Conservation (phyloP, 2,113 vertebrate species). For the Glaucidium brasilianum region DNA sequence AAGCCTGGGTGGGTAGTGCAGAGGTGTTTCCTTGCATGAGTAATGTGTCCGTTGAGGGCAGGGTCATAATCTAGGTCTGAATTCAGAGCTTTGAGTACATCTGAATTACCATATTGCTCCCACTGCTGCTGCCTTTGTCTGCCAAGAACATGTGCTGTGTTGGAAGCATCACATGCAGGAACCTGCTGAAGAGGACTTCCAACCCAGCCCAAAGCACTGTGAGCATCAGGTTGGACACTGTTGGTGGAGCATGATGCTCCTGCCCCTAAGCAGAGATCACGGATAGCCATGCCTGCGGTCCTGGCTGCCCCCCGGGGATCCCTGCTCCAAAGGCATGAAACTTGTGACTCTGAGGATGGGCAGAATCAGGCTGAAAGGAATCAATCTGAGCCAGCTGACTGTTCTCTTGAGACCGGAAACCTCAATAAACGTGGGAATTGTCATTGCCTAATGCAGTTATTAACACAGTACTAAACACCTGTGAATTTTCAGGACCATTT, state of each 20-base stretch:
- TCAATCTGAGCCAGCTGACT: background rate
- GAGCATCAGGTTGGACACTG: background rate
- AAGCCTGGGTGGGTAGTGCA: background rate
- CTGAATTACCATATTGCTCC: background rate
- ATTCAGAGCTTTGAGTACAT: background rate
- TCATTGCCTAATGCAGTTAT: background rate
- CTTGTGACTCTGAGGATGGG: background rate
- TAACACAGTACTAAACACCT: background rate
- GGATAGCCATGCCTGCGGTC: background rate
- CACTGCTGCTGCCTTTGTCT: background rate
- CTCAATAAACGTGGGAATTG: background rate
- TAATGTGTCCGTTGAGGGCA: background rate
- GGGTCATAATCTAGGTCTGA: background rate
- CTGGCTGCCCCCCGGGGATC: rapidly evolving
- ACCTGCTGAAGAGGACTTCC: background rate
- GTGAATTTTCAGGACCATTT: background rate
- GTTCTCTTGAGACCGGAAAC: background rate
- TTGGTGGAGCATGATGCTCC: background rate
- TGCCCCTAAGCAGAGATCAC: no score
- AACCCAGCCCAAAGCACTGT: background rate
- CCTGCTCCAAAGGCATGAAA: rapidly evolving
- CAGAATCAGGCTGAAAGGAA: rapidly evolving
- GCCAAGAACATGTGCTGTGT: background rate
- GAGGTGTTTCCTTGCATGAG: background rate
- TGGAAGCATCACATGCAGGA: rapidly evolving